phyloP scores from a whole-genome alignment of 2,113 vertebrate genomes.

The Cercocebus atys region DNA sequence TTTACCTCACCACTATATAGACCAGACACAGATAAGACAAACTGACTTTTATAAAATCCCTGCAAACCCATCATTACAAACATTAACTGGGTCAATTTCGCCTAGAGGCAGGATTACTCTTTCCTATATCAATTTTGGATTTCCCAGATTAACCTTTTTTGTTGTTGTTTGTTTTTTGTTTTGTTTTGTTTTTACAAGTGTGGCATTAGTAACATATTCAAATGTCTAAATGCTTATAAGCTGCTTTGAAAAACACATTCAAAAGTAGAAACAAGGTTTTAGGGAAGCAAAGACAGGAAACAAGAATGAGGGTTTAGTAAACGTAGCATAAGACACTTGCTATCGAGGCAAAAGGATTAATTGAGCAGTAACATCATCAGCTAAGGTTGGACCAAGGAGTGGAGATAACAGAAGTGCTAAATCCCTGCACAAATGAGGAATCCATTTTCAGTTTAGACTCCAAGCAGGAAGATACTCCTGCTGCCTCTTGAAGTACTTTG shows the following conservation, averaged over 20 bases:
- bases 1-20: background rate
- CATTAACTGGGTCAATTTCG: conserved; percentile 54
- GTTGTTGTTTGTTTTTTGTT: background rate
- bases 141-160: conserved; percentile 51
- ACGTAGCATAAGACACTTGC: background rate
- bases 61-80: conserved; percentile 30
- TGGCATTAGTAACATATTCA: conserved; percentile 49
- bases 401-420: background rate
- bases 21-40: conserved; percentile 43
- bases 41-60: conserved; percentile 45
- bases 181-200: background rate
- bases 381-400: background rate
- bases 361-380: background rate
- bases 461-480: background rate
- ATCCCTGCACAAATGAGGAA: background rate
- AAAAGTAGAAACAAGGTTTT: conserved; percentile 24
- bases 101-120: conserved; percentile 59
- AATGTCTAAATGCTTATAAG: conserved; percentile 58
- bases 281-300: background rate
- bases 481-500: background rate
- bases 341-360: background rate
- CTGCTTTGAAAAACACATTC: conserved; percentile 43
- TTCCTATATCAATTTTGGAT: conserved; percentile 18
- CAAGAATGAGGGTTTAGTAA: background rate
- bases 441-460: background rate